Percentiles rank a stretch among this genome's conserved stretches.
Evolutionary conservation across 2,113 vertebrate genomes (phyloP).

Genomic region (Kryptolebias marmoratus): DNA sequence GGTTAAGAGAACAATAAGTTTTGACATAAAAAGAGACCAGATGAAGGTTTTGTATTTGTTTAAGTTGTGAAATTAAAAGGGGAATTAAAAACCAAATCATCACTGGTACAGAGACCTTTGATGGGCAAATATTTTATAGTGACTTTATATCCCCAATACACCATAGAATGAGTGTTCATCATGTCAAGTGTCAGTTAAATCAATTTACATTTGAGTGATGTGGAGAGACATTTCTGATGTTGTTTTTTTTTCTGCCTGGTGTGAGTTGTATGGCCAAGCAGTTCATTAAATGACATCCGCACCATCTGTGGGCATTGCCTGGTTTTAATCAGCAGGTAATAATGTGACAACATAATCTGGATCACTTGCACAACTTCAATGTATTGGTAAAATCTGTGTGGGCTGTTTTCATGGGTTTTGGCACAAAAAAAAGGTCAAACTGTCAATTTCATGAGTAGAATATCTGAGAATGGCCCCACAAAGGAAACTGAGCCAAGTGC

Average conservation of each 20-base stretch:
- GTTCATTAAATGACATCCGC: conserved; percentile 12
- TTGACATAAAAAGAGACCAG: no score
- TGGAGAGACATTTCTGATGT: no score
- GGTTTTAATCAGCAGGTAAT: conserved; percentile 24
- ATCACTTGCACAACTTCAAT: not conserved
- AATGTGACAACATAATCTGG: not conserved
- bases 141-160: no score
- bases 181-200: not conserved
- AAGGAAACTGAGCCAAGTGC: no score
- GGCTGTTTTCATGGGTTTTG: conserved; percentile 12
- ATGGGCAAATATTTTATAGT: no score
- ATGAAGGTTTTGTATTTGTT: no score
- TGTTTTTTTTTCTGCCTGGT: not conserved
- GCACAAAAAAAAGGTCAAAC: not conserved
- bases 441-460: not conserved
- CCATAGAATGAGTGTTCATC: no score
- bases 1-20: no score
- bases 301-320: conserved; percentile 19
- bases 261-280: conserved; percentile 12
- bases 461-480: not conserved
- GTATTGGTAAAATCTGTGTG: conserved; percentile 20
- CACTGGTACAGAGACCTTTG: no score
- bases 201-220: not conserved
- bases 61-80: no score
- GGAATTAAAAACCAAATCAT: no score